A percentile compares a stretch with the other conserved stretches of the same genome.
These are phyloP conservation scores for Heliconius cydno DNA, from an alignment of 2,888 invertebrate genomes.

Conservation along the genomic window DNA sequence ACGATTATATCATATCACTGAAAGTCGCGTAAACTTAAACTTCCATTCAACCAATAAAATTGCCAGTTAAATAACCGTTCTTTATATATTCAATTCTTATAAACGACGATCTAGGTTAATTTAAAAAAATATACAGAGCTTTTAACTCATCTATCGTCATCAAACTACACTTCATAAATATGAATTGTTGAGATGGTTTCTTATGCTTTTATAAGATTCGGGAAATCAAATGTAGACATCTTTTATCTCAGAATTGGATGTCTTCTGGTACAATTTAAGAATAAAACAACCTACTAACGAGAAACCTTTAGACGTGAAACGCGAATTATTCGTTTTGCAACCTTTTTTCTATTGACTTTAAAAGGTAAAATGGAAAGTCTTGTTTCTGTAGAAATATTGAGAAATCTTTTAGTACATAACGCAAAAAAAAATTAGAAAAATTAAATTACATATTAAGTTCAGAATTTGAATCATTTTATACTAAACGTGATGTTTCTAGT, in stretches of 20 bases:
- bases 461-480: neutral
- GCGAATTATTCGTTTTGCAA: neutral
- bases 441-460: neutral
- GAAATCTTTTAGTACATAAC: neutral
- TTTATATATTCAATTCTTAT: constrained; percentile 34
- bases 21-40: neutral
- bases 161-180: constrained; percentile 51
- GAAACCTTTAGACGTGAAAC: neutral
- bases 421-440: neutral
- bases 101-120: constrained; percentile 38
- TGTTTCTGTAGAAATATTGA: neutral
- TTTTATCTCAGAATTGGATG: neutral
- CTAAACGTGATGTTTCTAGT: neutral
- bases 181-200: neutral
- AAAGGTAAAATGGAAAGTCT: neutral
- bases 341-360: neutral
- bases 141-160: constrained; percentile 50
- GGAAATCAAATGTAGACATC: neutral
- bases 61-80: constrained; percentile 9
- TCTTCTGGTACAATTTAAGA: neutral
- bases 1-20: constrained; percentile 16
- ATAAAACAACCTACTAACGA: neutral
- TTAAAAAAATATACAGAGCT: constrained; percentile 54
- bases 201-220: neutral
- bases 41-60: constrained; percentile 5